Evolutionary conservation across 2,113 vertebrate species (phyloP), one percentile per base, ranked within the genome.

Genomic region (Notothenia coriiceps): DNA sequence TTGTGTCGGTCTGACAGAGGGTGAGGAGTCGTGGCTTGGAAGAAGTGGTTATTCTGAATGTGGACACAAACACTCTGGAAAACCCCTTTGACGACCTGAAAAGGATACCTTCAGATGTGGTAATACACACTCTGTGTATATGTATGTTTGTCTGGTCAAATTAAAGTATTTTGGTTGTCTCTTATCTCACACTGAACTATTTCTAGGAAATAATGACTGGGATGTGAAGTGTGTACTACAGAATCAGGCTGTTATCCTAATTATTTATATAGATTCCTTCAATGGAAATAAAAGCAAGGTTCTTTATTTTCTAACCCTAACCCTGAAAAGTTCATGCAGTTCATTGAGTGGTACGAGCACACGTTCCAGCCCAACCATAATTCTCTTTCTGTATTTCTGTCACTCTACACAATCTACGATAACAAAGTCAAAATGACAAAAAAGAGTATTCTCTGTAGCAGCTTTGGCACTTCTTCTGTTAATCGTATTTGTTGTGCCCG

Each of bases 1-100:
- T 0, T 82, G 65, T 82, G 47, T 76, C 15, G 78, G 62, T 67
- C 11, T 40, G 51, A 57, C 90, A 98, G 97, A 95, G 22, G 77
- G 96, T 97, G 54, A 93, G 85, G 68, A 94, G 91, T 84, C 95
- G 92, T 52, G 94, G 93, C 9, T 78, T 98, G 77, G 97, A 98
- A 71, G 97, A 97, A n/a, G 96, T 97, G 2, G 96, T 98, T 9
- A 92, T 97, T 84, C 86, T 98, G n/a, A 96, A 97, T 47, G 94
- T 97, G 47, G 97, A 98, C 87, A 95, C 95, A 62, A 98, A 97
- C 82, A 96, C 93, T 3, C 79, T 98, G 69, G 96, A 98, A 89
- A 96, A 93, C 0, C 95, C 96, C 12, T 96, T 97, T 15, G 93
- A 96, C 0, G 97, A 98, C 78, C 88, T 96, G 62, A 95, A 95